Percentiles rank a stretch among this genome's conserved stretches.
These are phyloP conservation scores for Ptiloglossa arizonensis DNA, from an alignment of 1,140 invertebrate genomes.

Conservation along the genomic window DNA sequence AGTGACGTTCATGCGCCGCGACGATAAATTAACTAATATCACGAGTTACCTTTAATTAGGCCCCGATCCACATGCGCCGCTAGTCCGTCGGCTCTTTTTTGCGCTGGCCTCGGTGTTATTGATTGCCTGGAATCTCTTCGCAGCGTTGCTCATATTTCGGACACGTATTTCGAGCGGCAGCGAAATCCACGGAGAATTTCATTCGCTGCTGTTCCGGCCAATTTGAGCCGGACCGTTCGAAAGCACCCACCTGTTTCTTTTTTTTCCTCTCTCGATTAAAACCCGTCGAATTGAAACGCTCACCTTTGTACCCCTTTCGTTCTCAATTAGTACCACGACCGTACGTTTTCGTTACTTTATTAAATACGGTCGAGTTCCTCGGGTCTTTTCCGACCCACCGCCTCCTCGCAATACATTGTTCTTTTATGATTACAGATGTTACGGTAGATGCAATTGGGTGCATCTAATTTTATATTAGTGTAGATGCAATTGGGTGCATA, in stretches of 20 bases:
- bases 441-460: too few species aligned
- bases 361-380: too few species aligned
- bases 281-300: too few species aligned
- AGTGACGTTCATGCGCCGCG: conserved; percentile 56
- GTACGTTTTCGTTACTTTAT: too few species aligned
- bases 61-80: conserved; percentile 36
- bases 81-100: background rate
- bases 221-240: background rate
- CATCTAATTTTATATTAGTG: too few species aligned
- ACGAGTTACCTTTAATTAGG: conserved; percentile 62
- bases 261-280: background rate
- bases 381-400: too few species aligned
- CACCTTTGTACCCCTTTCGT: too few species aligned
- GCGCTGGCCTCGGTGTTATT: background rate
- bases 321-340: too few species aligned
- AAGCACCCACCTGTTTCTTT: background rate
- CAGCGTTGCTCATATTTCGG: background rate
- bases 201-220: background rate
- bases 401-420: too few species aligned
- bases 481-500: too few species aligned
- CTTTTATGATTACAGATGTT: too few species aligned
- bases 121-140: conserved; percentile 22
- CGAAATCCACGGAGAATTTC: background rate
- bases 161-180: background rate
- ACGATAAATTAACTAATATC: conserved; percentile 66